These are phyloP conservation scores for Dromaius novaehollandiae DNA, from an alignment of 2,113 vertebrate genomes.

Conservation along the genomic window DNA sequence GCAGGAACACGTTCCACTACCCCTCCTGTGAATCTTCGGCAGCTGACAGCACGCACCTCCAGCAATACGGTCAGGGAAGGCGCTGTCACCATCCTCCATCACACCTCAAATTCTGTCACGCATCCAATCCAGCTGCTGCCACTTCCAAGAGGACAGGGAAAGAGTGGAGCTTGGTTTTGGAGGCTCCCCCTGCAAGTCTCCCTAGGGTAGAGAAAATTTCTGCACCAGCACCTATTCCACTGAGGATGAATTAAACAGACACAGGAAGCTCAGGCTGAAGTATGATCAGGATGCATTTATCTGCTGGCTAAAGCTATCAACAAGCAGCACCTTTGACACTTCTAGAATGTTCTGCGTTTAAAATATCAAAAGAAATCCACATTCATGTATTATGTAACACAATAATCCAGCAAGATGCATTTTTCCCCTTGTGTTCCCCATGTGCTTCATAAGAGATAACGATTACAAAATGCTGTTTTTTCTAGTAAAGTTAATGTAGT, in stretches of 20 bases:
- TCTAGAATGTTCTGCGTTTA: not conserved
- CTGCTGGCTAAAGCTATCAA: not conserved
- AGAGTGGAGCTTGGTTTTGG: accelerated
- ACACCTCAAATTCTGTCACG: not conserved
- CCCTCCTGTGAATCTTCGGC: accelerated
- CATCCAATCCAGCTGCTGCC: not conserved
- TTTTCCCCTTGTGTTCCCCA: not conserved
- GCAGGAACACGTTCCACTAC: not conserved
- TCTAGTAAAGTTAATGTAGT: not conserved
- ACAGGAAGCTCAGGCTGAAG: not conserved
- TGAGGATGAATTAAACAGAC: not conserved
- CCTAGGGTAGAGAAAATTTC: not conserved
- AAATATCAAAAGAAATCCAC: not conserved
- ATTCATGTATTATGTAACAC: not conserved
- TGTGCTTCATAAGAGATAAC: not conserved
- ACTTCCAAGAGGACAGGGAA: not conserved
- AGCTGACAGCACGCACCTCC: not conserved
- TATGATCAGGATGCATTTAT: not conserved
- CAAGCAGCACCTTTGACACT: constrained; percentile 6
- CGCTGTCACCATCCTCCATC: not conserved
- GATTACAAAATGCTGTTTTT: constrained; percentile 23
- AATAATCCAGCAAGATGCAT: not conserved
- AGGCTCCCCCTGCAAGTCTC: not conserved
- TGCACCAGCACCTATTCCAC: not conserved
- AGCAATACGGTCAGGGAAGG: not conserved